Percentiles rank a stretch among this genome's conserved stretches.
Evolutionary conservation across 2,113 vertebrate species (phyloP).

Genomic region (Thryonomys swinderianus): DNA sequence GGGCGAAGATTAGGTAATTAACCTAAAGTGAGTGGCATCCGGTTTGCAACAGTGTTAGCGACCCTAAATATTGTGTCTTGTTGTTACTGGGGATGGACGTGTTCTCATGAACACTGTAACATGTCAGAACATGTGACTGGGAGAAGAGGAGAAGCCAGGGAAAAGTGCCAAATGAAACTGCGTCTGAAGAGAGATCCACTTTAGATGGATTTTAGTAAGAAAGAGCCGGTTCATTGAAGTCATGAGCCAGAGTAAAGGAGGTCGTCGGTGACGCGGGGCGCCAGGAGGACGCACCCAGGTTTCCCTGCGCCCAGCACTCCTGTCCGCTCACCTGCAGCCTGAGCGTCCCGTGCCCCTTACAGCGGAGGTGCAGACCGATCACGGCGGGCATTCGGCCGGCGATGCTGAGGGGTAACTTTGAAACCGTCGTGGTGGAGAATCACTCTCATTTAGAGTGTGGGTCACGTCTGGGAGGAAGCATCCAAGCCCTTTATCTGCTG

Average conservation of each 20-base stretch:
- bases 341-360: background rate
- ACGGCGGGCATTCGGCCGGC: background rate
- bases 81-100: background rate
- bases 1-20: background rate
- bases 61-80: background rate
- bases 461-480: background rate
- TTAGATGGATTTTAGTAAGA: background rate
- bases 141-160: background rate
- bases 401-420: background rate
- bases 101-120: background rate
- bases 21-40: background rate
- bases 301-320: background rate
- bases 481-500: constrained; percentile 36
- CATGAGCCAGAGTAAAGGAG: background rate
- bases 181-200: background rate
- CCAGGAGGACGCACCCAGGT: background rate
- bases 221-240: background rate
- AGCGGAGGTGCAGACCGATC: background rate
- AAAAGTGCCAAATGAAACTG: background rate
- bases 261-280: rapidly evolving
- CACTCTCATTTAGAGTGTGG: constrained; percentile 36
- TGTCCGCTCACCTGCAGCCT: background rate
- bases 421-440: background rate
- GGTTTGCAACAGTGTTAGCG: background rate
- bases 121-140: background rate